phyloP scores from a whole-genome alignment of 2,888 invertebrate species.

The Parnassius glacialis region DNA sequence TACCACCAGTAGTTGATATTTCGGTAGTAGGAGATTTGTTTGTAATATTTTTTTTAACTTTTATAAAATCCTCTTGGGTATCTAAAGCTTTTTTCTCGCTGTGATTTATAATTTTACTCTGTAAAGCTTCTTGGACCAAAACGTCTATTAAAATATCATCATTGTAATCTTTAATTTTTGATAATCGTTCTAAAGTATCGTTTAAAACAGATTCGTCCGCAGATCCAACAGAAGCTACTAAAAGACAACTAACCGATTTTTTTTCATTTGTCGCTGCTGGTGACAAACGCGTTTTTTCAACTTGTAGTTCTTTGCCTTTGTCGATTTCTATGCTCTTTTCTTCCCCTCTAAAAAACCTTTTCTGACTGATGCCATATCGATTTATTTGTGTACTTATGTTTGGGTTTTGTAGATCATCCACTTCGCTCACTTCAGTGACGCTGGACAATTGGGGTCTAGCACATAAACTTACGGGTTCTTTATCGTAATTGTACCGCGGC shows the following conservation, averaged over 20 bases:
- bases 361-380: constrained; percentile 41
- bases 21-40: constrained; percentile 22
- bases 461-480: constrained; percentile 46
- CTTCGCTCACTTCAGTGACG: constrained; percentile 56
- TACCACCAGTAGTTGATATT: constrained; percentile 23
- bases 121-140: constrained; percentile 54
- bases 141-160: constrained; percentile 52
- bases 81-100: constrained; percentile 19
- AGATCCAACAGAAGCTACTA: constrained; percentile 51
- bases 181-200: constrained; percentile 49
- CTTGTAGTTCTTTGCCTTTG: constrained; percentile 22
- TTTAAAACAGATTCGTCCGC: constrained; percentile 52
- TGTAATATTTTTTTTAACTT: constrained; percentile 22
- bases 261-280: constrained; percentile 42
- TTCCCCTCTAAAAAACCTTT: constrained; percentile 10
- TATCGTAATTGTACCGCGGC: constrained; percentile 47
- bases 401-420: constrained; percentile 41
- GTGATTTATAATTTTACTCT: constrained; percentile 28
- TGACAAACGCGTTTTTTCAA: constrained; percentile 30
- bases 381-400: constrained; percentile 33
- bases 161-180: constrained; percentile 44
- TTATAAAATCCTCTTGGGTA: not conserved
- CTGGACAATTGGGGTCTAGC: constrained; percentile 50
- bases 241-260: constrained; percentile 43
- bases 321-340: not conserved